Conservation (phyloP, 2,113 vertebrate species). For the Clarias batrachus region DNA sequence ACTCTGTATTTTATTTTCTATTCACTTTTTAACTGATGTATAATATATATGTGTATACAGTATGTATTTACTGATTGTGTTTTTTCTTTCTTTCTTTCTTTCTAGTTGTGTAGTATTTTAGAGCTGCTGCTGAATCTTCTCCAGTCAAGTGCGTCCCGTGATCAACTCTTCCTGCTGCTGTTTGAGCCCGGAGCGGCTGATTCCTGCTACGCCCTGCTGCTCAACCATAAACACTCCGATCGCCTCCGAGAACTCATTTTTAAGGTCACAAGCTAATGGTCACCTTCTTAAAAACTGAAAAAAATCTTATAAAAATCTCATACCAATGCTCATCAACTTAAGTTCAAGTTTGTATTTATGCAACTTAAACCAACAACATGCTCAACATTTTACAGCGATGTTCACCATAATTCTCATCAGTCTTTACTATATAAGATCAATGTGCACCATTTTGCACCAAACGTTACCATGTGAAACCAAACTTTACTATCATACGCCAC, state of each 20-base stretch:
- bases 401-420: background rate
- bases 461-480: too few species aligned
- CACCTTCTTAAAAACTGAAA: too few species aligned
- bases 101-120: slow-evolving; percentile 83
- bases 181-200: slow-evolving; percentile 92
- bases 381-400: background rate
- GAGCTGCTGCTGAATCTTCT: slow-evolving; percentile 85
- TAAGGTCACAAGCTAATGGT: slow-evolving; percentile 71
- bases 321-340: background rate
- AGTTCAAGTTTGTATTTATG: background rate
- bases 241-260: slow-evolving; percentile 88
- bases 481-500: too few species aligned
- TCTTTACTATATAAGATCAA: background rate
- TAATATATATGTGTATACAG: too few species aligned
- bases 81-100: slow-evolving; percentile 22
- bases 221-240: slow-evolving; percentile 91
- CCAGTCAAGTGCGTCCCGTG: slow-evolving; percentile 81
- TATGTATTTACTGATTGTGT: background rate
- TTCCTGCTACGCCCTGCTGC: slow-evolving; percentile 87
- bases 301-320: background rate
- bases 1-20: background rate
- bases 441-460: background rate
- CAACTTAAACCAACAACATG: background rate
- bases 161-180: slow-evolving; percentile 92
- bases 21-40: background rate